phyloP scores from a whole-genome alignment of 2,888 invertebrate genomes.

The Mythimna vitellina region DNA sequence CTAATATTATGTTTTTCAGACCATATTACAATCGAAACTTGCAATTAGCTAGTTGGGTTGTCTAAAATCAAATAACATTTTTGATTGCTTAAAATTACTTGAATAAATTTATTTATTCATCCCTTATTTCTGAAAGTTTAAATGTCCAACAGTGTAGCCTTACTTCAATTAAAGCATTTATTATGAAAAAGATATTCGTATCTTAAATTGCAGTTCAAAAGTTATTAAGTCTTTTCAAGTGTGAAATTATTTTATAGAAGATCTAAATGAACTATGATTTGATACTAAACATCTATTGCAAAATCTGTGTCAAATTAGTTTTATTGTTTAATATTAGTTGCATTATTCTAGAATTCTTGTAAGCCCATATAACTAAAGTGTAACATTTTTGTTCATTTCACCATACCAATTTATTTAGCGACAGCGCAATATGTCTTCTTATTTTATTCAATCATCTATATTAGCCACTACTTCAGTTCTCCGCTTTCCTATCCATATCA shows the following conservation, averaged over 20 bases:
- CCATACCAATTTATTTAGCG: no score
- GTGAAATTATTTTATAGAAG: neutral
- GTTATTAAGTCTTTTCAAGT: neutral
- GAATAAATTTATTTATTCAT: neutral
- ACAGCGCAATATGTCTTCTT: no score
- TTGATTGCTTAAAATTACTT: neutral
- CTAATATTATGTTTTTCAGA: neutral
- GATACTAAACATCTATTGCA: neutral
- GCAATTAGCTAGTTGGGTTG: neutral
- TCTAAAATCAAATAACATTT: neutral
- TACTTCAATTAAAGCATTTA: constrained; percentile 7
- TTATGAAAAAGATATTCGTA: neutral
- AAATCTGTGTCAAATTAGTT: neutral
- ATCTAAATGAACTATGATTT: no score
- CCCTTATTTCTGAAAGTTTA: neutral
- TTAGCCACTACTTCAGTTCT: no score
- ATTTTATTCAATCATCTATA: no score
- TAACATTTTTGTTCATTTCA: no score
- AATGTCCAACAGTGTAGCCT: neutral
- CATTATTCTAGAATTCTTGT: no score
- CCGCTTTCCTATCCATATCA: no score
- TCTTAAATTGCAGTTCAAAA: neutral
- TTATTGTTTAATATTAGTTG: no score
- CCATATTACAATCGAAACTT: neutral
- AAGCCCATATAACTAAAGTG: no score